Evolutionary conservation across 1,140 invertebrate genomes (phyloP).

Genomic region (Dreissena rostriformis): DNA sequence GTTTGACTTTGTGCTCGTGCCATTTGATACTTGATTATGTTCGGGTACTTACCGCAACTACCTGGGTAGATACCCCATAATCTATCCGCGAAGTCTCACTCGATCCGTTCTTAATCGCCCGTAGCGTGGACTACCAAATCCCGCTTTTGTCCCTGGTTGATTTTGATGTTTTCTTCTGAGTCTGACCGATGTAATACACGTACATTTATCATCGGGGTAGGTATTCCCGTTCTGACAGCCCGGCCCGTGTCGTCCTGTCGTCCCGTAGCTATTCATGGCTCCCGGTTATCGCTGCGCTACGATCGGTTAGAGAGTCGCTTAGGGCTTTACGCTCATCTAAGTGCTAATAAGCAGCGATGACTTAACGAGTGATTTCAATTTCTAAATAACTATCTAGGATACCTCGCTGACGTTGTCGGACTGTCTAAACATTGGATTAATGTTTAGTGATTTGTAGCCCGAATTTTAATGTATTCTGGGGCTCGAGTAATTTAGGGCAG

Average conservation of each 20-base stretch:
- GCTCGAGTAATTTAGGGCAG: too few species aligned
- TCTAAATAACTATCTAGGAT: background rate
- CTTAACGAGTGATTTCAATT: background rate
- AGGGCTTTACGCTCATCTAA: background rate
- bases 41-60: too few species aligned
- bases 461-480: too few species aligned
- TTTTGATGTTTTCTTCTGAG: background rate
- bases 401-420: background rate
- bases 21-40: too few species aligned
- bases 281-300: background rate
- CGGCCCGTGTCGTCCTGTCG: background rate
- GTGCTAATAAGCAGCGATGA: background rate
- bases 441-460: background rate
- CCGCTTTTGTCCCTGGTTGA: background rate
- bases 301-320: background rate
- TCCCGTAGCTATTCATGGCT: background rate
- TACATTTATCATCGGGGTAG: constrained; percentile 7
- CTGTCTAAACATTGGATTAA: constrained; percentile 21
- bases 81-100: too few species aligned
- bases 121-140: background rate
- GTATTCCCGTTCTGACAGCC: constrained; percentile 3
- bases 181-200: background rate
- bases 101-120: background rate
- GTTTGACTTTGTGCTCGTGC: too few species aligned
- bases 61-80: too few species aligned